phyloP scores from a whole-genome alignment of 2,888 invertebrate species.

The Eutolmus rufibarbis region DNA sequence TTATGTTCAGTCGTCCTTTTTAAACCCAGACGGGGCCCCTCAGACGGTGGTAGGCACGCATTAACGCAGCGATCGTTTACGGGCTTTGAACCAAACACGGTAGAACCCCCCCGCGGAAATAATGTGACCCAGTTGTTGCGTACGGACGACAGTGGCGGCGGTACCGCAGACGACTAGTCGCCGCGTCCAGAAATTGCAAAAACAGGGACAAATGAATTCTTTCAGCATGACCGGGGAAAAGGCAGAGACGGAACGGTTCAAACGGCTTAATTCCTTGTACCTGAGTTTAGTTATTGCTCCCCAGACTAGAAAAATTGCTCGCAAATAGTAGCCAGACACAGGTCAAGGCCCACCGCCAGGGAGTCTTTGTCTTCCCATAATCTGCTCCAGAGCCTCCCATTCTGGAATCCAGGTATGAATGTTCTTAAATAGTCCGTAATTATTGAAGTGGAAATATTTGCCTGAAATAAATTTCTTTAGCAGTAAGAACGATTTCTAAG shows the following conservation, averaged over 20 bases:
- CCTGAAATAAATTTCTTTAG: constrained; percentile 39
- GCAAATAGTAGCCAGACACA: constrained; percentile 24
- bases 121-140: not conserved
- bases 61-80: not conserved
- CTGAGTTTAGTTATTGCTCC: constrained; percentile 23
- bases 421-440: constrained; percentile 42
- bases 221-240: not conserved
- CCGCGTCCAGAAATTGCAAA: not conserved
- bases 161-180: not conserved
- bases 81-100: not conserved
- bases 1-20: not conserved
- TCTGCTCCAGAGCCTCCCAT: not conserved
- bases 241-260: not conserved
- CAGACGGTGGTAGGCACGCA: not conserved
- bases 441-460: constrained; percentile 41
- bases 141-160: not conserved
- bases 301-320: constrained; percentile 35
- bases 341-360: not conserved
- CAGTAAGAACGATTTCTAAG: constrained; percentile 31
- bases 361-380: not conserved
- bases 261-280: constrained; percentile 15
- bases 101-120: not conserved
- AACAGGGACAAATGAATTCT: not conserved
- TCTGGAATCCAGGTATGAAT: constrained; percentile 28
- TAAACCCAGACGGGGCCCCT: not conserved